Evolutionary conservation across 2,797 vertebrate species (phyloP), one percentile per base, ranked within the genome.

Genomic region (Takifugu ocellatus): DNA sequence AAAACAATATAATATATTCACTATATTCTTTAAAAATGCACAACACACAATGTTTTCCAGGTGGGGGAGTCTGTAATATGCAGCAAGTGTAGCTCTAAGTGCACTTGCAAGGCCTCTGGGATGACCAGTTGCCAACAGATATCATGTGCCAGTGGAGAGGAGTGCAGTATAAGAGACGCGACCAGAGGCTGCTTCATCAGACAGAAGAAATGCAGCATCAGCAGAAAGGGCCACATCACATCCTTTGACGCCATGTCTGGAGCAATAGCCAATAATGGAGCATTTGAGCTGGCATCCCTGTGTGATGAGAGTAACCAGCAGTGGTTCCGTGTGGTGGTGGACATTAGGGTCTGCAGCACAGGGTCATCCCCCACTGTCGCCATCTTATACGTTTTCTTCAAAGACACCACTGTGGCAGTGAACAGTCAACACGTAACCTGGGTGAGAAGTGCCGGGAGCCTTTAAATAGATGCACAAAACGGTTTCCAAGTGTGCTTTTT

Each of bases 261-360:
- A 21, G 25, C 49, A 0, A 11, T 87, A 8, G 50, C 25, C 17
- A 65, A 64, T 36, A 50, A 58, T 0, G 90, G 92, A 14, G 57
- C 85, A 7, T 89, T 89, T 1, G 90, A 92, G 63, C 46, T 92
- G 50, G 89, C 88, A 0, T 82, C 82, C 21, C 68, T 79, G 51
- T 93, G 92, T 14, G 56, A 84, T 1, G 51, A 59, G 49, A 3
- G 24, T 0, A 31, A 54, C 2, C 2, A 26, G 3, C 66, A 70
- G 39, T 93, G 91, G 92, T 93, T 92, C 84, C 85, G 92, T 0
- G 84, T 93, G 51, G 69, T 93, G 2, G 90, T 87, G 56, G 85
- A 92, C 0, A 44, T 91, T 49, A 81, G 83, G 42, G 24, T 56
- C 25, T 93, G 91, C 68, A 25, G 9, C 0, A 72, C 53, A 17